Evolutionary conservation across 2,888 invertebrate species (phyloP).

Genomic region (Drosophila ustulata): DNA sequence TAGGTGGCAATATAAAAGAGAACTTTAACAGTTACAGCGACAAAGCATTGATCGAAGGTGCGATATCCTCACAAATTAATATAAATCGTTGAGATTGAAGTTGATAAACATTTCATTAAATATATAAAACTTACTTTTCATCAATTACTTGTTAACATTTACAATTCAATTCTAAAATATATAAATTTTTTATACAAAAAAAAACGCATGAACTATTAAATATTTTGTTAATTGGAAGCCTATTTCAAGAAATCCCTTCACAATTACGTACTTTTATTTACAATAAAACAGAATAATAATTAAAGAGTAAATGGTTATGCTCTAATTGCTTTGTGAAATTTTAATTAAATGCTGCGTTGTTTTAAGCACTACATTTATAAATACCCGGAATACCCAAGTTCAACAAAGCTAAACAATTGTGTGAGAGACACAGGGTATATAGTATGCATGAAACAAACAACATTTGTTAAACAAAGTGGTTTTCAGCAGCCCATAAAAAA

Average conservation of each 20-base stretch:
- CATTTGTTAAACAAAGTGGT: constrained; percentile 74
- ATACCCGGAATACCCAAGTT: background rate
- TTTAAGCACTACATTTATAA: constrained; percentile 1
- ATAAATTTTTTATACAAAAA: too few species aligned
- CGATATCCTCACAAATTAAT: background rate
- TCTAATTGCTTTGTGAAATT: background rate
- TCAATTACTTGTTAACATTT: background rate
- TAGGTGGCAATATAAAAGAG: constrained; percentile 3
- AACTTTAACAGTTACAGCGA: background rate
- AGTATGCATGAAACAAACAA: background rate
- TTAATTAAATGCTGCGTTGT: background rate
- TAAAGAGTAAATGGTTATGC: background rate
- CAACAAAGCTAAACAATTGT: background rate
- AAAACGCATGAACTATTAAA: too few species aligned
- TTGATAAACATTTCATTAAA: background rate
- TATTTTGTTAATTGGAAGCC: too few species aligned
- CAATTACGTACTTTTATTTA: too few species aligned
- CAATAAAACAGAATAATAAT: too few species aligned
- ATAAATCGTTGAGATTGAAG: background rate
- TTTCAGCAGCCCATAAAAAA: constrained; percentile 69
- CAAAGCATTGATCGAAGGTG: background rate
- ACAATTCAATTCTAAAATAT: too few species aligned
- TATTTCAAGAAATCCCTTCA: too few species aligned
- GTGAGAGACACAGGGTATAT: constrained; percentile 10
- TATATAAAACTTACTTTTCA: background rate